Evolutionary conservation across 2,113 vertebrate species (phyloP).

Genomic region (Amblyornis subalaris): DNA sequence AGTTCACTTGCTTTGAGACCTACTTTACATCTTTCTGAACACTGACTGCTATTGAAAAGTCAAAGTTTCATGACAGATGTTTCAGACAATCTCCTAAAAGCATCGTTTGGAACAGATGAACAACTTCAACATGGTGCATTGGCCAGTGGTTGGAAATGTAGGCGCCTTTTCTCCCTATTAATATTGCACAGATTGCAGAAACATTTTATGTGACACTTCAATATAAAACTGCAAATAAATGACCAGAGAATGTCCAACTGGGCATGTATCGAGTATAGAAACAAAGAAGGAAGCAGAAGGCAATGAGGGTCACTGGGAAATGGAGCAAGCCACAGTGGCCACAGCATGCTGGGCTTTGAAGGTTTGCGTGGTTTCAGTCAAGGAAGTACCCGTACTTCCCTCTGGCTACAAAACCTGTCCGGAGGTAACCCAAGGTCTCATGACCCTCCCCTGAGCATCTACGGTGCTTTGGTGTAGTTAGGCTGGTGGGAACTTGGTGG

Average conservation of each 20-base stretch:
- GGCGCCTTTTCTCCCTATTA: neutral
- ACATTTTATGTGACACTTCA: neutral
- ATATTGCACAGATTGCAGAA: neutral
- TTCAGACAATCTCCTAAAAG: neutral
- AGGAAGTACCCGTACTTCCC: neutral
- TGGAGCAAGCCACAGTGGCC: accelerated
- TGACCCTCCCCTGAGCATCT: accelerated
- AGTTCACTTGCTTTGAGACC: neutral
- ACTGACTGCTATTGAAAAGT: neutral
- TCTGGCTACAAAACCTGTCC: neutral
- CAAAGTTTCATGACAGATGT: neutral
- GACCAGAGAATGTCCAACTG: neutral
- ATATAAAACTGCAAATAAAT: neutral
- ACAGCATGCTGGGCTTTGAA: neutral
- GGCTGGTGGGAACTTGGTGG: neutral
- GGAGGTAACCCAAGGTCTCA: neutral
- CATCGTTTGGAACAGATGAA: neutral
- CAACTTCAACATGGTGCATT: accelerated
- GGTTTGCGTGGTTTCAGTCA: neutral
- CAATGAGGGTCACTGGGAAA: neutral
- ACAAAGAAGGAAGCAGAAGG: neutral
- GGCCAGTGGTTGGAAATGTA: neutral
- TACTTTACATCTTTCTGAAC: neutral
- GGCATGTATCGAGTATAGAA: neutral
- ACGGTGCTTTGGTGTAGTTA: neutral